These are phyloP conservation scores for Euglossa dilemma DNA, from an alignment of 1,140 invertebrate species.

Conservation along the genomic window DNA sequence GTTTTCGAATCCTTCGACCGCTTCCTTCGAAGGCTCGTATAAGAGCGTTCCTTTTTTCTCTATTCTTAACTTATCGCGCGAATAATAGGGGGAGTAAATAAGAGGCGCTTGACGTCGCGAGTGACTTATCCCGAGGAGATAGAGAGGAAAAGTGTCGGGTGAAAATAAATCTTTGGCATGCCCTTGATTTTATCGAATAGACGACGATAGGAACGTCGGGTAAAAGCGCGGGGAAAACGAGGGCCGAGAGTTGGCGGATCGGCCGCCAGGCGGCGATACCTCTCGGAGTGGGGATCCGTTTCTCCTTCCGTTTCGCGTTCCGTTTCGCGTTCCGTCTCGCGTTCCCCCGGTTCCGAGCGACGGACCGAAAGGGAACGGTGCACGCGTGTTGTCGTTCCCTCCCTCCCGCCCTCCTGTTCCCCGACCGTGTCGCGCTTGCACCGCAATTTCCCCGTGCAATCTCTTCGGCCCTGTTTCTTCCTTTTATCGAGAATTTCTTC, in stretches of 20 bases:
- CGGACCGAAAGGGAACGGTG: slow-evolving; percentile 15
- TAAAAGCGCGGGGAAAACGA: slow-evolving; percentile 41
- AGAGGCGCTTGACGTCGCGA: not conserved
- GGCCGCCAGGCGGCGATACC: slow-evolving; percentile 71
- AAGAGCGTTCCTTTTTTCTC: too few species aligned
- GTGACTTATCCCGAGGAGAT: not conserved
- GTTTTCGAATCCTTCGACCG: too few species aligned
- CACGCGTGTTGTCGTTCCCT: slow-evolving; percentile 25
- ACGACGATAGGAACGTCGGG: not conserved
- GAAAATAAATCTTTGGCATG: not conserved
- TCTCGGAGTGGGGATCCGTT: slow-evolving; percentile 69
- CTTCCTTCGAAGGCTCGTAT: too few species aligned
- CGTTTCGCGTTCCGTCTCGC: slow-evolving; percentile 35
- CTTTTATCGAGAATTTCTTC: not conserved
- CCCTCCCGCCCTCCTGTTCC: not conserved
- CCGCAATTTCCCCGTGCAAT: too few species aligned
- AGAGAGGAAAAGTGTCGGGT: not conserved
- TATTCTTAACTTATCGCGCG: not conserved
- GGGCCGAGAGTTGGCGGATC: not conserved
- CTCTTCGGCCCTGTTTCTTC: too few species aligned
- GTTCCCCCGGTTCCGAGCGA: slow-evolving; percentile 2
- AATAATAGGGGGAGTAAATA: not conserved
- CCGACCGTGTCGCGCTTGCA: not conserved
- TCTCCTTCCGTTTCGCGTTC: slow-evolving; percentile 37
- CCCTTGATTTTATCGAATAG: slow-evolving; percentile 1